Evolutionary conservation across 2,888 invertebrate genomes (phyloP), one percentile per base, ranked within the genome.

Genomic region (Laothoe populi): DNA sequence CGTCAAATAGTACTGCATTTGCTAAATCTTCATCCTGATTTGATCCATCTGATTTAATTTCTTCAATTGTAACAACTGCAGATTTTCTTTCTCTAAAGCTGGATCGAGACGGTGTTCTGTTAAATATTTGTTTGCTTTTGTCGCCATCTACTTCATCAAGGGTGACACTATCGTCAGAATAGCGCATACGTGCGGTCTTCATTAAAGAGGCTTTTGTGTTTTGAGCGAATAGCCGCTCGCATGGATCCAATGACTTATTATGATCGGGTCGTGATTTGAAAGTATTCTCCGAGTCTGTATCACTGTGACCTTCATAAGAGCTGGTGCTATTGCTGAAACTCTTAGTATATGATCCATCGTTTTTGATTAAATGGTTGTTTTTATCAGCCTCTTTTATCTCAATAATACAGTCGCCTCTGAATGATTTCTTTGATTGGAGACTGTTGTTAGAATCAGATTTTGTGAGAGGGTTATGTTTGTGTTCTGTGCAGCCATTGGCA

Each of bases 401-500:
- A 70, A 93, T 93, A 49, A 89, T 83, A 69, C 88, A 88, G 70
- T 90, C 87, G 57, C 82, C 79, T 64, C 87, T 82, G 63, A 88
- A 87, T 0, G 90, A 92, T 76, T 86, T 91, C 58, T 81, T 85
- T 3, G 92, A 91, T 67, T 91, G 92, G 3, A 93, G 75, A 69
- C 92, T 90, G 59, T 86, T 82, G 76, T 86, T 92, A 4, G 93
- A 92, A 69, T 91, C 93, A 0, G 91, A 91, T 79, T 90, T 93
- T 13, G 86, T 82, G 13, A 94, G 83, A 58, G 86, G 83, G 70
- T 89, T 85, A 62, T 88, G 86, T 70, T 88, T 87, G 59, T 92
- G 87, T 70, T 95, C 95, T 3, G 87, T 85, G 73, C 95, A 95
- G 58, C 96, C 96, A 71, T 95, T 94, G 11, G 96, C 96, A 79